Conservation (phyloP, 2,113 vertebrate species). For the Daubentonia madagascariensis region DNA sequence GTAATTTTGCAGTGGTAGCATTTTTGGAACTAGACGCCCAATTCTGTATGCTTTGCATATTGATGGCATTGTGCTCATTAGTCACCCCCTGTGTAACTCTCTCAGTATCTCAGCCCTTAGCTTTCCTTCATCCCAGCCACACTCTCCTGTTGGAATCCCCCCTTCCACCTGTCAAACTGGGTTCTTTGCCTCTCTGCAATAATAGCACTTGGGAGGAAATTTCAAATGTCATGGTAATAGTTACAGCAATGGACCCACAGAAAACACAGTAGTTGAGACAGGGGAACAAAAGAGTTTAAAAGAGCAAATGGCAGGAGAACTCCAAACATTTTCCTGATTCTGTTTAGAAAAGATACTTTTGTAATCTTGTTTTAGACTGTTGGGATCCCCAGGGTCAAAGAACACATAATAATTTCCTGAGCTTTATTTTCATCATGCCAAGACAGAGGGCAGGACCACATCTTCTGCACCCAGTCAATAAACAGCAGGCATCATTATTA, state of each 20-base stretch:
- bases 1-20: slow-evolving; percentile 38
- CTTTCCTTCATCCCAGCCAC: background rate
- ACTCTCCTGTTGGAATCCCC: background rate
- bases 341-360: background rate
- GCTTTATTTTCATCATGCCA: background rate
- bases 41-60: background rate
- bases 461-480: background rate
- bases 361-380: background rate
- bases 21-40: slow-evolving; percentile 8
- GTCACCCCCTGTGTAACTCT: background rate
- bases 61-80: background rate
- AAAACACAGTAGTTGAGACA: background rate
- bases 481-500: background rate
- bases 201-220: background rate
- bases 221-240: background rate
- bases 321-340: background rate
- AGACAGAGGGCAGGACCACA: background rate
- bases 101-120: background rate
- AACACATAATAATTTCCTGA: background rate
- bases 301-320: background rate
- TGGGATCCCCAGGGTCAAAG: background rate
- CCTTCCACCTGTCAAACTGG: background rate
- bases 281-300: background rate
- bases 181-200: background rate
- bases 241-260: background rate